Percentiles rank a stretch among this genome's conserved stretches.
Conservation (phyloP, 2,113 vertebrate genomes). For the Cryptoleucopteryx plumbea region DNA sequence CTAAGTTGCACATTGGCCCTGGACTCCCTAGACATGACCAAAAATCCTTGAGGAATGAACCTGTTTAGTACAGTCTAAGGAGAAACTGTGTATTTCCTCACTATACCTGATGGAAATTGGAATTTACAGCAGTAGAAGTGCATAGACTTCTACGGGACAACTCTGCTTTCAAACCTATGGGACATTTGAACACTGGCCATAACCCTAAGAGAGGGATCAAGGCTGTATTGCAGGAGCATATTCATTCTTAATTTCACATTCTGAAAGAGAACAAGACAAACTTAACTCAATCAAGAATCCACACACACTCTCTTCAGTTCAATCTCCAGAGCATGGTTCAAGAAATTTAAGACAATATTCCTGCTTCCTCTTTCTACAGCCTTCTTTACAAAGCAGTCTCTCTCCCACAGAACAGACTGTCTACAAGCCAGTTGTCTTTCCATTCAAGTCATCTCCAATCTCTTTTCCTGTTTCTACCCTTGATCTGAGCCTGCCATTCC, state of each 20-base stretch:
- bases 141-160: background rate
- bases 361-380: background rate
- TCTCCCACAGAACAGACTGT: background rate
- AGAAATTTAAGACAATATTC: background rate
- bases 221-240: background rate
- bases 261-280: background rate
- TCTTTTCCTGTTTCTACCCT: background rate
- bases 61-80: background rate
- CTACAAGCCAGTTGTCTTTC: background rate
- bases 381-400: background rate
- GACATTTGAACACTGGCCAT: background rate
- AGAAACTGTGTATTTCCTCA: background rate
- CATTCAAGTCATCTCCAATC: background rate
- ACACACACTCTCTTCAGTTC: background rate
- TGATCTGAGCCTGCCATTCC: background rate
- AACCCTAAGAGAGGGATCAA: background rate
- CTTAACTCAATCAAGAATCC: background rate
- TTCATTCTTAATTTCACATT: background rate
- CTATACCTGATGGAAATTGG: background rate
- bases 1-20: background rate
- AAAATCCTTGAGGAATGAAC: background rate
- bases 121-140: background rate
- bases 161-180: background rate
- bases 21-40: background rate
- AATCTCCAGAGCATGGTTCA: background rate